Evolutionary conservation across 1,140 invertebrate genomes (phyloP), one percentile per base, ranked within the genome.

Genomic region (Atta texana): DNA sequence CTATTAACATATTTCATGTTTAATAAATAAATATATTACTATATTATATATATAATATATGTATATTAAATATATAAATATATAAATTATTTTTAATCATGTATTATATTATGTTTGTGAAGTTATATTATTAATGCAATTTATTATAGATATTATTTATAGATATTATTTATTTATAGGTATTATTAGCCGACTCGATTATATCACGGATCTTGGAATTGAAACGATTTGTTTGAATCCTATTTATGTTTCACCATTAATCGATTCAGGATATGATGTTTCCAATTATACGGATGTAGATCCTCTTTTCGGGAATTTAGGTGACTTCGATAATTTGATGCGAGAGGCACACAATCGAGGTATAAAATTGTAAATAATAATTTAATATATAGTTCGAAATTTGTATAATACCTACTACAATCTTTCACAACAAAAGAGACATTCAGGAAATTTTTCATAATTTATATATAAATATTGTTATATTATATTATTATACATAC

Each of bases 171-270:
- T 18, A 31, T 31, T 16, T 10, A 76, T 86, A 95, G 94, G 94
- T 34, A 94, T 95, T 39, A 92, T 91, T 34, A 87, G 53, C 31
- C 91, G 89, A 21, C 89, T 94, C 0, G 91, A 93, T 51, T 96
- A 97, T 88, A 90, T 97, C 10, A 61, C 93, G 16, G 90, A 94
- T 49, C 89, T 96, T 18, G 95, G 95, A 21, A 93, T 96, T 4
- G 95, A 95, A 3, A 92, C 95, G 0, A 94, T 97, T 94, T 96
- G 95, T 94, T 88, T 97, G 6, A 96, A 94, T 78, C 95, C 96
- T 1, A 94, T 97, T 80, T 96, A 95, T 76, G 84, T 93, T 57
- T 96, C 95, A 18, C 95, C 95, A 2, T 94, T 96, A 39, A 87
- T 92, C 6, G 95, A 96, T 86, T 93, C 94, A 72, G 96, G 96